phyloP scores from a whole-genome alignment of 2,113 vertebrate species.

The Phasianus colchicus region DNA sequence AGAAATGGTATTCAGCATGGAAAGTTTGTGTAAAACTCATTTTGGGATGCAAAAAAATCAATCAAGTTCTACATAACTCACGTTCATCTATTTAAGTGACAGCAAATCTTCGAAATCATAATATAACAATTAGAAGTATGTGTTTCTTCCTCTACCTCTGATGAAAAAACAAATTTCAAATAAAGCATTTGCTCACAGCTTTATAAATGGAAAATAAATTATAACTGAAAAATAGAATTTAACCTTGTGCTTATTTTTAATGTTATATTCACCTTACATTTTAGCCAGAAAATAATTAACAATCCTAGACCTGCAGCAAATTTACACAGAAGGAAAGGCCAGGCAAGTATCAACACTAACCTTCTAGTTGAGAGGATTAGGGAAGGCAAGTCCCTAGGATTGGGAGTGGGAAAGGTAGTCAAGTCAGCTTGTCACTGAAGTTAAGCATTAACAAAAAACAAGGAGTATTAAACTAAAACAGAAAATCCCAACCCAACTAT shows the following conservation, averaged over 20 bases:
- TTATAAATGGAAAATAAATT: not conserved
- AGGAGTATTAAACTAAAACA: not conserved
- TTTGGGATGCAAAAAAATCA: not conserved
- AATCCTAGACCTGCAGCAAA: not conserved
- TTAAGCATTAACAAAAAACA: constrained; percentile 22
- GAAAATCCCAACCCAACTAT: not conserved
- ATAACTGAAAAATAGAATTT: not conserved
- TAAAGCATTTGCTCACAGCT: not conserved
- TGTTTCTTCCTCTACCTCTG: not conserved
- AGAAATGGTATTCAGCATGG: not conserved
- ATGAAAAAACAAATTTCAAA: not conserved
- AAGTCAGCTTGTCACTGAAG: not conserved
- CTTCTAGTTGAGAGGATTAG: not conserved
- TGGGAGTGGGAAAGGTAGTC: not conserved
- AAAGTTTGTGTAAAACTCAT: not conserved
- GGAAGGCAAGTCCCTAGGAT: not conserved
- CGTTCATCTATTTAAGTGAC: not conserved
- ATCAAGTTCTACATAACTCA: not conserved
- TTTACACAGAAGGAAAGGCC: not conserved
- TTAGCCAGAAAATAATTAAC: not conserved
- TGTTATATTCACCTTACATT: not conserved
- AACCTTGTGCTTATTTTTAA: not conserved
- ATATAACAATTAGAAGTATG: not conserved
- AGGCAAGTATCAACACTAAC: not conserved
- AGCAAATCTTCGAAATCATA: not conserved